Base-by-base conservation (phyloP, 2,888 invertebrate species). In the Kuschelorhynchus macadamiae region DNA sequence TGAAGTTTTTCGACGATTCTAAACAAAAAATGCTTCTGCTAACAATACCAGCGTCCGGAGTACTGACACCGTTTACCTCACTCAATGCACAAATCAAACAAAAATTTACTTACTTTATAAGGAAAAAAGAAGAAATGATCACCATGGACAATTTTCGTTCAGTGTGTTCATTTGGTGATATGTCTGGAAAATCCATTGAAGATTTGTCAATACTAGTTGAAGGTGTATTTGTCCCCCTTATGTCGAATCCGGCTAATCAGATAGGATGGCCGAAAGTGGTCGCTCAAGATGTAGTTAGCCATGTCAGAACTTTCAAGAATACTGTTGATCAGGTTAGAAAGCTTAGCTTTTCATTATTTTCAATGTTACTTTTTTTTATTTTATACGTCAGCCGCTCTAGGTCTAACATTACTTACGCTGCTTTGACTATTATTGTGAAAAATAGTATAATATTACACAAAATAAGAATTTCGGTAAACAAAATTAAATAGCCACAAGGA, bases 81-180 rank as follows among this genome's bases (percentile, higher is more conserved):
- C 93, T 92, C 75, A 91, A 90, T 1, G 76, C 86, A 0, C 82
- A 86, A 41, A 85, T 87, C 21, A 89, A 88, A 76, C 85, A 87
- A 9, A 94, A 94, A 84, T 86, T 89, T 55, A 85, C 89, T 0
- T 97, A 95, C 81, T 96, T 96, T 80, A 86, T 94, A 25, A 90
- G 93, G 75, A 90, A 88, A 72, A 78, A 82, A 2, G 86, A 88
- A 5, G 88, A 87, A 1, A 85, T 85, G 55, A 84, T 96, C 7
- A 90, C 90, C 0, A 87, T 84, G 64, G 83, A 85, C 0, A 93
- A 93, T 72, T 83, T 86, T 72, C 46, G 76, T 11, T 71, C 78
- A 83, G 78, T 86, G 0, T 77, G 92, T 1, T 87, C 90, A 68
- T 86, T 90, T 53, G 94, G 94, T 0, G 93, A 93, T 78, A 85